A percentile compares a stretch with the other conserved stretches of the same genome.
Evolutionary conservation across 1,140 invertebrate genomes (phyloP).

Genomic region (Notospermus geniculatus): DNA sequence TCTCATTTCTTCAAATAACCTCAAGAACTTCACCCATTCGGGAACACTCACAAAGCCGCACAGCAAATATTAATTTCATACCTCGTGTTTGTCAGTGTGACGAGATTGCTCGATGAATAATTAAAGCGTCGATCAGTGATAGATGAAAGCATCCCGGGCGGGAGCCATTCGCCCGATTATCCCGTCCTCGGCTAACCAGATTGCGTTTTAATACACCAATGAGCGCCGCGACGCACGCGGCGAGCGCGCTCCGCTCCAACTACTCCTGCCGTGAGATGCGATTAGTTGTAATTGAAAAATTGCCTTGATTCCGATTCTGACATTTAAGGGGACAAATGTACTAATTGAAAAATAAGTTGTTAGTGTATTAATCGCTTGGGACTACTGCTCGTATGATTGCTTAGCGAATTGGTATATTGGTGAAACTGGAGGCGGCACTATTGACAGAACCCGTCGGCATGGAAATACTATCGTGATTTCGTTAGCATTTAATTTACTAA

Average conservation of each 20-base stretch:
- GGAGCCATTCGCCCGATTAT: neutral
- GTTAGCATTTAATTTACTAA: no score
- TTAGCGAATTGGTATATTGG: no score
- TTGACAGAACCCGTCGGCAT: no score
- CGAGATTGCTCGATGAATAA: slow-evolving; percentile 7
- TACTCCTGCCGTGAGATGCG: neutral
- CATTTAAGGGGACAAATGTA: slow-evolving; percentile 4
- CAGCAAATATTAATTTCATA: slow-evolving; percentile 6
- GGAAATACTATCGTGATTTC: no score
- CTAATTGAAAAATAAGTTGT: slow-evolving; percentile 11
- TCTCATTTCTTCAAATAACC: neutral
- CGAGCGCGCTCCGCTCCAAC: slow-evolving; percentile 1
- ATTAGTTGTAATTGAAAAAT: slow-evolving; percentile 8
- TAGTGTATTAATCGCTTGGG: slow-evolving; percentile 4
- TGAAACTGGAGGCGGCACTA: no score
- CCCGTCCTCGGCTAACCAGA: neutral
- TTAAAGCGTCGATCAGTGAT: neutral
- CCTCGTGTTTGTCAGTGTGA: slow-evolving; percentile 4
- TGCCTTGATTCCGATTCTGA: slow-evolving; percentile 1
- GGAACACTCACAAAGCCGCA: neutral
- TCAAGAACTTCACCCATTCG: neutral
- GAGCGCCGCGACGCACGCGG: neutral
- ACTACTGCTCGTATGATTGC: neutral
- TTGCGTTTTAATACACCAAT: slow-evolving; percentile 4
- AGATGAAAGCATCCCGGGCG: neutral